These are phyloP conservation scores for Spea hammondii DNA, from an alignment of 2,797 vertebrate species.

Conservation along the genomic window DNA sequence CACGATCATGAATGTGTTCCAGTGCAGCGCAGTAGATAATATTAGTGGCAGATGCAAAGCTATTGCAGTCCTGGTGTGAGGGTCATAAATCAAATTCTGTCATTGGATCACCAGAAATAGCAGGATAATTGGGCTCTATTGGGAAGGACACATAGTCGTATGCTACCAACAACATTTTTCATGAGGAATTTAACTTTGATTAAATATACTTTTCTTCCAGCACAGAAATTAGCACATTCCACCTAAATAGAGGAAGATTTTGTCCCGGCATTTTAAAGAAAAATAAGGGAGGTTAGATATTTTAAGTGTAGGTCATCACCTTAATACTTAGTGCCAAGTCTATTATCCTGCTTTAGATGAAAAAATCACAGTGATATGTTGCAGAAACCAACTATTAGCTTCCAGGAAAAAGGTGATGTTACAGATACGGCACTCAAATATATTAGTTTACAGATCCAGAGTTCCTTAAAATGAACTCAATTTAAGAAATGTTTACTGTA, in stretches of 20 bases:
- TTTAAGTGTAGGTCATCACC: too few relatives aligned
- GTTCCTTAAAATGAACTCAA: background rate
- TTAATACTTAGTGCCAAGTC: background rate
- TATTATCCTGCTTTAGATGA: background rate
- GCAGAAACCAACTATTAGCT: background rate
- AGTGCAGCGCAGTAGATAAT: slow-evolving; percentile 43
- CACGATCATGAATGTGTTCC: slow-evolving; percentile 29
- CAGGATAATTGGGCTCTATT: slow-evolving; percentile 51
- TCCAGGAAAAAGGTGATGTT: background rate
- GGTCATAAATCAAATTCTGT: slow-evolving; percentile 53
- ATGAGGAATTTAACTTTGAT: slow-evolving; percentile 49
- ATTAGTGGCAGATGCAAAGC: slow-evolving; percentile 40
- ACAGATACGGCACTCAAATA: background rate
- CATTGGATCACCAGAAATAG: slow-evolving; percentile 52
- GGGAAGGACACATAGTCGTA: slow-evolving; percentile 51
- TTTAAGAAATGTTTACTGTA: background rate
- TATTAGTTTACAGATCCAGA: background rate
- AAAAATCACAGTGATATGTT: background rate
- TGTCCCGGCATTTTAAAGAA: background rate
- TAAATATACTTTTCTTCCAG: slow-evolving; percentile 29
- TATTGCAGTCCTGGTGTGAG: slow-evolving; percentile 44
- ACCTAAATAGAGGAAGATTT: slow-evolving; percentile 14
- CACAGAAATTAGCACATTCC: slow-evolving; percentile 21
- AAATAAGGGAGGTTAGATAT: background rate
- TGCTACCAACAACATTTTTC: slow-evolving; percentile 42